phyloP scores from a whole-genome alignment of 2,797 vertebrate species.

The Pangasius djambal region DNA sequence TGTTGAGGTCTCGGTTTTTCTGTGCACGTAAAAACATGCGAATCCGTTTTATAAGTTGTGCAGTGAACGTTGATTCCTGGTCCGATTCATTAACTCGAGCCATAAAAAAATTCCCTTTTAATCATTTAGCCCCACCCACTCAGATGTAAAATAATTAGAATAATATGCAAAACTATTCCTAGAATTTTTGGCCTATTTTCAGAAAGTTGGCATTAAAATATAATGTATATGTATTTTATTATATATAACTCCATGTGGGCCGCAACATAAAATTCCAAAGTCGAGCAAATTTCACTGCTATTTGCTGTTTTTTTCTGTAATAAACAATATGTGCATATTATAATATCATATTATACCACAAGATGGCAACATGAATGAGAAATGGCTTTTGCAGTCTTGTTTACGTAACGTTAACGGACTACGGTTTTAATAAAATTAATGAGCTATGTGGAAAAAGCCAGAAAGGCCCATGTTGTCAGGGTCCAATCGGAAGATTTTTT shows the following conservation, averaged over 20 bases:
- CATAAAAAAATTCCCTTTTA: too few species aligned
- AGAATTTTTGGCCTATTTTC: neutral
- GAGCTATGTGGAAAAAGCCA: too few species aligned
- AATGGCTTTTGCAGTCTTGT: too few species aligned
- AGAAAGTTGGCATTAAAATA: neutral
- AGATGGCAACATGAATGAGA: neutral
- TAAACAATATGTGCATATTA: neutral
- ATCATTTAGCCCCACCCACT: neutral
- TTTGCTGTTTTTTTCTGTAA: neutral
- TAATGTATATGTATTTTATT: too few species aligned
- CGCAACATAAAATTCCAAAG: neutral
- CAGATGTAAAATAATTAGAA: neutral
- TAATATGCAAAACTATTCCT: neutral
- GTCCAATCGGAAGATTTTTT: too few species aligned
- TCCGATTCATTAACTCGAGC: neutral
- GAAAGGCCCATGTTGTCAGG: too few species aligned
- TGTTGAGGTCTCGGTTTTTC: too few species aligned
- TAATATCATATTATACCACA: neutral
- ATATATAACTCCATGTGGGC: neutral
- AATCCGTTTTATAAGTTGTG: too few species aligned
- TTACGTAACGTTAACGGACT: too few species aligned
- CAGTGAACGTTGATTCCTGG: too few species aligned
- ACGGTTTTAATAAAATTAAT: too few species aligned
- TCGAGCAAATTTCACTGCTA: neutral
- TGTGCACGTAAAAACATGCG: too few species aligned